phyloP scores from a whole-genome alignment of 2,888 invertebrate species.

The Temnothorax ravouxi region DNA sequence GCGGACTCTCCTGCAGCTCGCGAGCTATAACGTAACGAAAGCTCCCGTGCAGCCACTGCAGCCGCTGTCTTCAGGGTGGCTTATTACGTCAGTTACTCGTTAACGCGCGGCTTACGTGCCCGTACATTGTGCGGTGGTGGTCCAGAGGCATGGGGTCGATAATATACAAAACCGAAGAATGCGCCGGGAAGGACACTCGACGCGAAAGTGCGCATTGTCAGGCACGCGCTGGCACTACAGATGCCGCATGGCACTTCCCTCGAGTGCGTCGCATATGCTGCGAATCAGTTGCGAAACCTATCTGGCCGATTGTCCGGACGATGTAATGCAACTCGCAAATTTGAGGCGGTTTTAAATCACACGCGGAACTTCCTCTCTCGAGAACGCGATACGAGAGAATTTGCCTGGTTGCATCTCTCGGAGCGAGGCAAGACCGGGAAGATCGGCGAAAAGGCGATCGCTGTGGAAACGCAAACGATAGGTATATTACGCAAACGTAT shows the following conservation, averaged over 20 bases:
- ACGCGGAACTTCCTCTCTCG: slow-evolving; percentile 65
- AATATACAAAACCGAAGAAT: slow-evolving; percentile 77
- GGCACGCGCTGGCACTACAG: slow-evolving; percentile 86
- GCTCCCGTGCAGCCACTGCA: slow-evolving; percentile 53
- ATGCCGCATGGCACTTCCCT: slow-evolving; percentile 80
- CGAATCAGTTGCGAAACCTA: slow-evolving; percentile 82
- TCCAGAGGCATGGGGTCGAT: slow-evolving; percentile 73
- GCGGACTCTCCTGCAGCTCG: slow-evolving; percentile 7
- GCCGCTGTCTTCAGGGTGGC: slow-evolving; percentile 66
- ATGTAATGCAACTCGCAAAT: slow-evolving; percentile 39
- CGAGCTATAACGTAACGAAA: slow-evolving; percentile 22
- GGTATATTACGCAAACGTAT: neutral
- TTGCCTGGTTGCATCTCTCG: slow-evolving; percentile 48
- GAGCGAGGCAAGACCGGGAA: slow-evolving; percentile 36
- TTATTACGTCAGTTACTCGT: slow-evolving; percentile 77
- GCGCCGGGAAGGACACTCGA: slow-evolving; percentile 73
- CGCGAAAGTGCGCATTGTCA: slow-evolving; percentile 84
- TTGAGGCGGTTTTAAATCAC: slow-evolving; percentile 36
- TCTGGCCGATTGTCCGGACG: slow-evolving; percentile 68
- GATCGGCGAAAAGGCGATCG: neutral
- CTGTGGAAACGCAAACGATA: slow-evolving; percentile 7
- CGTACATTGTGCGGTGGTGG: slow-evolving; percentile 74
- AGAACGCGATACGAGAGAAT: slow-evolving; percentile 49
- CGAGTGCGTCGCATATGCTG: slow-evolving; percentile 83
- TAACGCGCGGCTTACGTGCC: slow-evolving; percentile 67